These are phyloP conservation scores for Anhinga anhinga DNA, from an alignment of 2,113 vertebrate genomes.

Conservation along the genomic window DNA sequence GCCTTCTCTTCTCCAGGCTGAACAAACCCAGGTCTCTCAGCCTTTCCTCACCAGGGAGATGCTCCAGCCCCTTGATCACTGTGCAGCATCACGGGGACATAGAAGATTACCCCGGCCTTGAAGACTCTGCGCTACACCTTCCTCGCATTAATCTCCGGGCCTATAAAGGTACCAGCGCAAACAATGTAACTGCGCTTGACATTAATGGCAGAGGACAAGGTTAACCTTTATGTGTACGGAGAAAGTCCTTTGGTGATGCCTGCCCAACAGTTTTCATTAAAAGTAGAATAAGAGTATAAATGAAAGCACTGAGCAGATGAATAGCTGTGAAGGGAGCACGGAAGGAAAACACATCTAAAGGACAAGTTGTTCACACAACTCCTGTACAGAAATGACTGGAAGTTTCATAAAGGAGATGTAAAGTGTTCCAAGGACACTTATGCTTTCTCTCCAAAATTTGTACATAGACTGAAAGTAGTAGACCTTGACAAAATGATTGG, in stretches of 20 bases:
- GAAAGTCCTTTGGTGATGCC: background rate
- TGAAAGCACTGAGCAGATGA: accelerated
- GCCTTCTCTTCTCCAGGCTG: too few relatives aligned
- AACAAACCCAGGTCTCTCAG: too few relatives aligned
- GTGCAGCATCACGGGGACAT: accelerated
- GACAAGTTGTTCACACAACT: accelerated
- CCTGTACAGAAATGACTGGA: background rate
- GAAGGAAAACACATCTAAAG: background rate
- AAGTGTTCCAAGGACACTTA: background rate
- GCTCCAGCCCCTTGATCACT: too few relatives aligned
- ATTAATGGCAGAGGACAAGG: too few relatives aligned
- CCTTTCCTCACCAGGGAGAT: too few relatives aligned
- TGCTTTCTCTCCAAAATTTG: background rate
- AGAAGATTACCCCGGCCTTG: too few relatives aligned
- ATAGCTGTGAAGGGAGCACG: background rate
- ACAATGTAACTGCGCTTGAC: too few relatives aligned
- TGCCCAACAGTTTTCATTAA: background rate
- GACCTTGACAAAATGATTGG: background rate
- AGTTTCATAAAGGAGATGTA: background rate
- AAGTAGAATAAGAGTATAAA: accelerated
- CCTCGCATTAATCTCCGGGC: accelerated
- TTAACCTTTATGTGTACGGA: accelerated
- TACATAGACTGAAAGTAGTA: background rate
- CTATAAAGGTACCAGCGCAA: accelerated
- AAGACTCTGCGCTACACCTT: accelerated